phyloP scores from a whole-genome alignment of 2,888 invertebrate species.

The Cabera pusaria region DNA sequence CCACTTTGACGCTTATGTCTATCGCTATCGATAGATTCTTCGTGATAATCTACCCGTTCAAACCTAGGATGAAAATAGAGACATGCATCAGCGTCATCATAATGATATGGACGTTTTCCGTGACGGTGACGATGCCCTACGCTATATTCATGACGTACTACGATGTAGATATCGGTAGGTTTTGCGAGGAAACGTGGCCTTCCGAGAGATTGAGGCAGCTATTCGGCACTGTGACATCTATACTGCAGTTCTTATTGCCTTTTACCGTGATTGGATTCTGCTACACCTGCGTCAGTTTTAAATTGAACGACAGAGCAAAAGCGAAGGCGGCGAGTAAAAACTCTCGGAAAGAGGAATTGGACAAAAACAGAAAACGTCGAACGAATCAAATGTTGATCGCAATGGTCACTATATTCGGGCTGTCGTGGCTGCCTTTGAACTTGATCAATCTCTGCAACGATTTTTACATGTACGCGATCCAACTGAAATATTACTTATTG shows the following conservation, averaged over 20 bases:
- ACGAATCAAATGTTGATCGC: constrained; percentile 98
- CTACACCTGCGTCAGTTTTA: constrained; percentile 95
- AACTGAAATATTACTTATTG: constrained; percentile 93
- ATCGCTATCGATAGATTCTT: constrained; percentile 99
- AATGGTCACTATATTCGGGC: constrained; percentile 97
- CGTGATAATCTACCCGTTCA: constrained; percentile 98
- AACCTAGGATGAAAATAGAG: constrained; percentile 94
- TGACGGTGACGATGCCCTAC: constrained; percentile 95
- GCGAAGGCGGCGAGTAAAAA: constrained; percentile 93
- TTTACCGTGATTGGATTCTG: constrained; percentile 97
- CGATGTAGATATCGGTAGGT: constrained; percentile 70
- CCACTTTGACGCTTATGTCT: constrained; percentile 97
- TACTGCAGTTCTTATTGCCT: constrained; percentile 96
- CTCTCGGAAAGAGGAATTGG: constrained; percentile 94
- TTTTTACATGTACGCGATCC: constrained; percentile 88
- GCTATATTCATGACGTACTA: constrained; percentile 91
- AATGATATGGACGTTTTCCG: constrained; percentile 95
- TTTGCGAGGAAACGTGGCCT: constrained; percentile 96
- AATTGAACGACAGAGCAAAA: constrained; percentile 92
- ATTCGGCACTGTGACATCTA: constrained; percentile 94
- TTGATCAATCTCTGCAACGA: constrained; percentile 94
- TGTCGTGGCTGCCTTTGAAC: constrained; percentile 98
- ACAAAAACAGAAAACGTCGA: constrained; percentile 93
- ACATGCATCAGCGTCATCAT: constrained; percentile 93
- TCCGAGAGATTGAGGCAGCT: constrained; percentile 89